These are phyloP conservation scores for Pectinophora gossypiella DNA, from an alignment of 1,140 invertebrate species.

Conservation along the genomic window DNA sequence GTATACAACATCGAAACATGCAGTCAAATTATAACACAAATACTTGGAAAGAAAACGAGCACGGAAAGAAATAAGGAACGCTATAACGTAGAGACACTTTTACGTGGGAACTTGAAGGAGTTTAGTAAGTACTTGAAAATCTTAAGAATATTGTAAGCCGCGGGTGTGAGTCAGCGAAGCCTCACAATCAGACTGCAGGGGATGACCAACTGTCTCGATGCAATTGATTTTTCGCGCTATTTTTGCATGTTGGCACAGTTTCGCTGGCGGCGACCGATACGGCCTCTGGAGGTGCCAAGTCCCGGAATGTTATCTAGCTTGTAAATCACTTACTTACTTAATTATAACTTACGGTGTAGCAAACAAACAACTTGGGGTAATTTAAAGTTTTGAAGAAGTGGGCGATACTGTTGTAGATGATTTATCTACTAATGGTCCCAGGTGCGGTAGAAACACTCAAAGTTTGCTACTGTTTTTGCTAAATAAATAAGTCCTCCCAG, in stretches of 20 bases:
- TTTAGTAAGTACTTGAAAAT: no score
- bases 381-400: background rate
- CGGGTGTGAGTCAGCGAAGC: conserved; percentile 21
- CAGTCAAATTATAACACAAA: background rate
- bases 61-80: background rate
- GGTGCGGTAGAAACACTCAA: no score
- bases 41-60: background rate
- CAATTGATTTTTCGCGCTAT: conserved; percentile 64
- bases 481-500: background rate
- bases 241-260: conserved; percentile 52
- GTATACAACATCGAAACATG: background rate
- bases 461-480: background rate
- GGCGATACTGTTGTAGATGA: background rate
- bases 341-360: background rate
- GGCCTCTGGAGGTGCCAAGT: background rate
- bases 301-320: no score
- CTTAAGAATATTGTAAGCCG: background rate
- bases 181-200: conserved; percentile 47
- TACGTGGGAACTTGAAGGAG: no score
- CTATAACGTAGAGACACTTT: background rate
- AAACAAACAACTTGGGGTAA: background rate
- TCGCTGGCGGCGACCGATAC: conserved; percentile 7
- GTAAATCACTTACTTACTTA: background rate
- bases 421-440: no score
- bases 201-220: conserved; percentile 34